These are phyloP conservation scores for Myotis findleyi DNA, from an alignment of 2,797 vertebrate species.

Conservation along the genomic window DNA sequence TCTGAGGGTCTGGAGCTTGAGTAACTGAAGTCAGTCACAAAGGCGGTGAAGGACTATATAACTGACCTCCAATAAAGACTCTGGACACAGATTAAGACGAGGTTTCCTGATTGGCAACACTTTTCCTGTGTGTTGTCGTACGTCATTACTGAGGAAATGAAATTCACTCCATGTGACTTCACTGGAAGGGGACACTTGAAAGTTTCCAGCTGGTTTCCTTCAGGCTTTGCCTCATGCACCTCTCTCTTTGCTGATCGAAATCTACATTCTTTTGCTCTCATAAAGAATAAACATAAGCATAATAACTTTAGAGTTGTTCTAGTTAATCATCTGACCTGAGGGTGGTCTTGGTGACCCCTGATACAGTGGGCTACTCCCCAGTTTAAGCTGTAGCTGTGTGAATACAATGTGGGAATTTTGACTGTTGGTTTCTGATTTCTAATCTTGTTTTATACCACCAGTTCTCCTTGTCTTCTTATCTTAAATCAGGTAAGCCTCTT, in stretches of 20 bases:
- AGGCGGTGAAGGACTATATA: fast-evolving
- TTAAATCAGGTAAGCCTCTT: neutral
- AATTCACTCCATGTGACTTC: neutral
- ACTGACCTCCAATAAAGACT: fast-evolving
- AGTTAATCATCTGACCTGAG: neutral
- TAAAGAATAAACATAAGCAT: neutral
- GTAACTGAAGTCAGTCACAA: neutral
- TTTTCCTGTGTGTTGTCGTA: neutral
- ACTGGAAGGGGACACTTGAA: neutral
- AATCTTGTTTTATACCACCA: neutral
- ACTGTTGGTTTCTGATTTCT: neutral
- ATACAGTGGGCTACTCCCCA: neutral
- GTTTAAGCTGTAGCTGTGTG: neutral
- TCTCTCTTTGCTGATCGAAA: neutral
- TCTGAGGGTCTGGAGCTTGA: neutral
- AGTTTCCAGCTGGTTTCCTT: neutral
- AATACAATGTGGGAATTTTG: neutral
- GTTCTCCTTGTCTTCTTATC: neutral
- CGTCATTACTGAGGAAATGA: neutral
- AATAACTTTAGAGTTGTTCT: neutral
- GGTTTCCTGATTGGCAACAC: neutral
- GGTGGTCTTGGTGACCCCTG: neutral
- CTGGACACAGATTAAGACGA: neutral
- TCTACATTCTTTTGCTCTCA: neutral
- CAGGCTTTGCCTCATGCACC: neutral